Percentiles rank a stretch among this genome's conserved stretches.
These are phyloP conservation scores for Orthonyx spaldingii DNA, from an alignment of 2,113 vertebrate species.

Conservation along the genomic window DNA sequence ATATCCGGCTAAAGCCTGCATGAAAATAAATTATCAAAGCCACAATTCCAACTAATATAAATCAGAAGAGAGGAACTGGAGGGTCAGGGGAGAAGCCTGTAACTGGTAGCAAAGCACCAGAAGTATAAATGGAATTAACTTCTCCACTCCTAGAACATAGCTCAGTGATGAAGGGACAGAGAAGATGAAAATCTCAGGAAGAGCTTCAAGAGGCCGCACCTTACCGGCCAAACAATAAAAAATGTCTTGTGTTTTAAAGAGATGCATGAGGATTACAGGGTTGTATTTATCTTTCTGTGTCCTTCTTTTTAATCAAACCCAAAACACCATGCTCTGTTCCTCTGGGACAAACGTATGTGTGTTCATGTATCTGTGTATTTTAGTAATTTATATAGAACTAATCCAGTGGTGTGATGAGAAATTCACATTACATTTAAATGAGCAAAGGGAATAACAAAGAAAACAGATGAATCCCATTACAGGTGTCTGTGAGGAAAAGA, in stretches of 20 bases:
- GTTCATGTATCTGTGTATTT: neutral
- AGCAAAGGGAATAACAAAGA: conserved; percentile 64
- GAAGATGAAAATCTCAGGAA: neutral
- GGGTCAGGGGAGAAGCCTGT: neutral
- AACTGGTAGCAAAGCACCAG: neutral
- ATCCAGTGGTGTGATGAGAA: conserved; percentile 46
- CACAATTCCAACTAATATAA: neutral
- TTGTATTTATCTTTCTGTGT: neutral
- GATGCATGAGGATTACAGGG: neutral
- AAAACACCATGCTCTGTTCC: neutral
- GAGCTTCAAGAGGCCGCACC: neutral
- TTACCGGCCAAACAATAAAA: neutral
- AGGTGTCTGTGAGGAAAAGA: conserved; percentile 64
- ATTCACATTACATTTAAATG: conserved; percentile 63
- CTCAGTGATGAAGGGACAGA: neutral
- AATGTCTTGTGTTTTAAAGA: neutral
- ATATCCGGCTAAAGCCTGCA: neutral
- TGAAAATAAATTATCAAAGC: neutral
- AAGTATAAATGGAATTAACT: neutral
- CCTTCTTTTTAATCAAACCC: neutral
- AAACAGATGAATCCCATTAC: conserved; percentile 65
- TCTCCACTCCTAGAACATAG: neutral
- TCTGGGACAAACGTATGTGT: neutral
- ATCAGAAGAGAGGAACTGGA: neutral
- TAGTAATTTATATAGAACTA: conserved; percentile 34